Percentiles rank a stretch among this genome's conserved stretches.
Conservation (phyloP, 2,797 vertebrate species). For the Gallirallus australis region DNA sequence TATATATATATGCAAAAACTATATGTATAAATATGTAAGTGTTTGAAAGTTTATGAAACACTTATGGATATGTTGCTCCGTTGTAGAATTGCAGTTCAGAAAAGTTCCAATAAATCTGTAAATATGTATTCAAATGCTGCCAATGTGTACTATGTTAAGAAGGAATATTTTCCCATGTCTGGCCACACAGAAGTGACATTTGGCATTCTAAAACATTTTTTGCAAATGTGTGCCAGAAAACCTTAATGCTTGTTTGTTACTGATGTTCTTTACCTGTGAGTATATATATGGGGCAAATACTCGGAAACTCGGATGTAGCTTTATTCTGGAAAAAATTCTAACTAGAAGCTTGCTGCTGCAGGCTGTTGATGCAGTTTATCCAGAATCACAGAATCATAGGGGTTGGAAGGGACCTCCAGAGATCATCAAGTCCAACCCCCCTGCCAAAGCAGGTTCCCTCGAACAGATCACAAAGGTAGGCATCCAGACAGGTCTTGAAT, state of each 20-base stretch:
- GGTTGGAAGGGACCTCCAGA: too few relatives aligned
- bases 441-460: too few relatives aligned
- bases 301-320: neutral
- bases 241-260: neutral
- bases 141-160: neutral
- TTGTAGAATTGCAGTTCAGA: constrained; percentile 76
- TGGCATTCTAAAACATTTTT: neutral
- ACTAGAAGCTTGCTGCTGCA: neutral
- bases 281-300: neutral
- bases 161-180: constrained; percentile 32
- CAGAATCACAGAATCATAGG: too few relatives aligned
- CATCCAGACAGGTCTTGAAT: too few relatives aligned
- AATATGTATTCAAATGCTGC: constrained; percentile 67
- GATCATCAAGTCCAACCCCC: too few relatives aligned
- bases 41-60: constrained; percentile 71
- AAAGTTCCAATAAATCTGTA: constrained; percentile 84
- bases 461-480: too few relatives aligned
- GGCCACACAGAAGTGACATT: neutral
- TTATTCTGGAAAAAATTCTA: neutral
- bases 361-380: neutral
- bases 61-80: constrained; percentile 73
- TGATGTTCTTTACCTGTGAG: neutral
- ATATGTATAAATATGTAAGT: constrained; percentile 83
- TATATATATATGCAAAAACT: constrained; percentile 78
- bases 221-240: neutral